A percentile compares a stretch with the other conserved stretches of the same genome.
Evolutionary conservation across 2,113 vertebrate genomes (phyloP).

Genomic region (Guaruba guarouba): DNA sequence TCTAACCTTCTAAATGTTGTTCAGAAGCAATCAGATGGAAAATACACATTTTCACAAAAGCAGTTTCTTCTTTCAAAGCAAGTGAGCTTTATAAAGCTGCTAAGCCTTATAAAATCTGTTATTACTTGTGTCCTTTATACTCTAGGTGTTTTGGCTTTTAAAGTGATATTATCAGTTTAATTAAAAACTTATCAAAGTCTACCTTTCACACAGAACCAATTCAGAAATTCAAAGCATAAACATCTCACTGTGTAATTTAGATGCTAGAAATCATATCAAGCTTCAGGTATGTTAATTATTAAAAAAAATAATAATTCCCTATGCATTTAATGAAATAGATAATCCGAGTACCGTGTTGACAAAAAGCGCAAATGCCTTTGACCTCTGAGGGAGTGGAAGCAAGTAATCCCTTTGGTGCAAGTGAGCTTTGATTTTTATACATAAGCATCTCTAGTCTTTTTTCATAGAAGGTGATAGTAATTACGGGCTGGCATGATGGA

Average conservation of each 20-base stretch:
- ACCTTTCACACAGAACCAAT: slow-evolving; percentile 43
- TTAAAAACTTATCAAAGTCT: slow-evolving; percentile 72
- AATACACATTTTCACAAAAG: slow-evolving; percentile 70
- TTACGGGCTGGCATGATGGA: not conserved
- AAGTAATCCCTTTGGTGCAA: slow-evolving; percentile 12
- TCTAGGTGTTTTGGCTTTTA: slow-evolving; percentile 70
- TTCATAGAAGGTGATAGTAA: not conserved
- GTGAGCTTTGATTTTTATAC: slow-evolving; percentile 7
- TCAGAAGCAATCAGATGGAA: slow-evolving; percentile 72
- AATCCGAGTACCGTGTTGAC: not conserved
- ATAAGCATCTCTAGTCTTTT: not conserved
- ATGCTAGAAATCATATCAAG: slow-evolving; percentile 24
- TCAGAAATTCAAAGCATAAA: slow-evolving; percentile 52
- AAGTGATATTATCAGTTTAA: slow-evolving; percentile 79
- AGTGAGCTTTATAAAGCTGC: slow-evolving; percentile 48
- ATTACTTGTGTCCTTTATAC: slow-evolving; percentile 70
- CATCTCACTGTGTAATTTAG: slow-evolving; percentile 51
- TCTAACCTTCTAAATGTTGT: slow-evolving; percentile 68
- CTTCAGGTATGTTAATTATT: slow-evolving; percentile 20
- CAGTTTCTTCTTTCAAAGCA: slow-evolving; percentile 61
- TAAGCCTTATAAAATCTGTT: slow-evolving; percentile 71
- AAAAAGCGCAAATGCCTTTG: slow-evolving; percentile 13
- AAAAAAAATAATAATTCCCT: not conserved
- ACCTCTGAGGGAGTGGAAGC: not conserved
- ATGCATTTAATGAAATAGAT: slow-evolving; percentile 6